Conservation (phyloP, 1,140 invertebrate species). For the Drosophila kikkawai region DNA sequence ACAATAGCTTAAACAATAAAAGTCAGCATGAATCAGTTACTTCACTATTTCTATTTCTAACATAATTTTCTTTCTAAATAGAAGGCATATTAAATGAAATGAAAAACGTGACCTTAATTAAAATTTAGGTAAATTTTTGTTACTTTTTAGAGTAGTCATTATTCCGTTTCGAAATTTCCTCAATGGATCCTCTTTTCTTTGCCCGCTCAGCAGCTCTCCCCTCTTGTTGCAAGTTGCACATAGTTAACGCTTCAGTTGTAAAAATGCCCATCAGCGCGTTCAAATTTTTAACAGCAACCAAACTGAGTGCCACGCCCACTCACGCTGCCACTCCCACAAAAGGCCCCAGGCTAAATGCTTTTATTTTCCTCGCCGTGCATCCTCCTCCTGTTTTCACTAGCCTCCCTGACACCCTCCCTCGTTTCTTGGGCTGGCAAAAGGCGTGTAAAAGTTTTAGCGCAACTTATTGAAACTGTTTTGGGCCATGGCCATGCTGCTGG, state of each 20-base stretch:
- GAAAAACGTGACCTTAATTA: too few relatives aligned
- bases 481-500: slow-evolving; percentile 71
- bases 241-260: slow-evolving; percentile 82
- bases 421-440: slow-evolving; percentile 45
- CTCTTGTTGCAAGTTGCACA: slow-evolving; percentile 60
- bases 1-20: background rate
- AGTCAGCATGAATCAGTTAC: too few relatives aligned
- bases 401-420: slow-evolving; percentile 1
- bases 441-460: slow-evolving; percentile 77
- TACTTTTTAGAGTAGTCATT: background rate
- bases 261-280: slow-evolving; percentile 80
- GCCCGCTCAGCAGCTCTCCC: slow-evolving; percentile 2
- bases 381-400: slow-evolving; percentile 37
- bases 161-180: background rate
- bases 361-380: slow-evolving; percentile 61
- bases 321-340: slow-evolving; percentile 26
- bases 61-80: too few relatives aligned
- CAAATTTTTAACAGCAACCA: slow-evolving; percentile 69
- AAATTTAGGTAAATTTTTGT: too few relatives aligned
- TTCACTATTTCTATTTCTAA: background rate
- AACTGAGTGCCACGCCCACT: slow-evolving; percentile 44
- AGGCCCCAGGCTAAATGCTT: slow-evolving; percentile 52
- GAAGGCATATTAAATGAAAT: too few relatives aligned
- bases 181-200: slow-evolving; percentile 6
- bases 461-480: slow-evolving; percentile 82